Evolutionary conservation across 2,888 invertebrate species (phyloP).

Genomic region (Caradrina kadenii): DNA sequence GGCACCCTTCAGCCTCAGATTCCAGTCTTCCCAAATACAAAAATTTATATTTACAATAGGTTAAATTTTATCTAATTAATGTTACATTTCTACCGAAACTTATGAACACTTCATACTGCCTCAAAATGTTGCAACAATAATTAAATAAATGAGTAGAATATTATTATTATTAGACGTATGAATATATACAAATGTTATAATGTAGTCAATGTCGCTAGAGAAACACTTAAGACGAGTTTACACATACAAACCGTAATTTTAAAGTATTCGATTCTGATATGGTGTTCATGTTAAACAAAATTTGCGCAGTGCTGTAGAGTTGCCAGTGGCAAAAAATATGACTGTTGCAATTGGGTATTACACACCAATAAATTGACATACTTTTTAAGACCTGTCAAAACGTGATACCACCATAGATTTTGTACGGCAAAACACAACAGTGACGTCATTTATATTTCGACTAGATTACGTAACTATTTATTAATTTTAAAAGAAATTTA

Average conservation of each 20-base stretch:
- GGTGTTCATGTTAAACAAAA: background rate
- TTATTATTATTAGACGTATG: conserved; percentile 25
- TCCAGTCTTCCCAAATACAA: conserved; percentile 24
- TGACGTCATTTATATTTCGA: no score
- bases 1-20: background rate
- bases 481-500: no score
- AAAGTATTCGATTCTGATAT: background rate
- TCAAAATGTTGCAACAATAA: background rate
- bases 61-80: background rate
- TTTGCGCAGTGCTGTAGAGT: background rate
- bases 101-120: conserved; percentile 7
- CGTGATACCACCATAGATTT: no score
- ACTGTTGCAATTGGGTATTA: no score
- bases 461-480: no score
- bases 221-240: conserved; percentile 12
- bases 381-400: no score
- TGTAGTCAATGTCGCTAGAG: conserved; percentile 18
- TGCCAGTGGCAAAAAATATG: background rate
- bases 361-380: no score
- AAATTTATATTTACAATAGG: background rate
- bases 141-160: conserved; percentile 13
- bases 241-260: background rate
- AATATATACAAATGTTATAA: background rate
- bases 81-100: background rate
- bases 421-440: no score